Evolutionary conservation across 2,113 vertebrate species (phyloP).

Genomic region (Dascyllus trimaculatus): DNA sequence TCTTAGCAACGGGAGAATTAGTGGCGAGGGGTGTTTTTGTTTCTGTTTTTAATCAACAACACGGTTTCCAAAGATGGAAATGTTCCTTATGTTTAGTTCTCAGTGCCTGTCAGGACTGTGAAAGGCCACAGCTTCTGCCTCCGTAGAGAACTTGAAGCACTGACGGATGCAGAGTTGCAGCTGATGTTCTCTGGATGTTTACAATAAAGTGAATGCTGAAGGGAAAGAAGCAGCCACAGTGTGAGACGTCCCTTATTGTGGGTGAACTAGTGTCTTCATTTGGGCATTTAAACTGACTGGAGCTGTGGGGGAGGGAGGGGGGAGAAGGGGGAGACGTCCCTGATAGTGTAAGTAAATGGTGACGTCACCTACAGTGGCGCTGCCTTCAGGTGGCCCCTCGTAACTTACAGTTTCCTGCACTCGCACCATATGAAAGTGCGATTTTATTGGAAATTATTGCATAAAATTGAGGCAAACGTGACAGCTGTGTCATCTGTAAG

Average conservation of each 20-base stretch:
- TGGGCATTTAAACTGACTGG: constrained; percentile 3
- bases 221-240: not conserved
- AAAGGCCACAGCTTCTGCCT: constrained; percentile 18
- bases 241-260: constrained; percentile 25
- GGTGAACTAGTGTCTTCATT: not conserved
- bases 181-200: constrained; percentile 34
- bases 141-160: constrained; percentile 10
- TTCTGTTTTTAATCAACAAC: not conserved
- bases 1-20: not conserved
- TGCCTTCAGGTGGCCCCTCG: constrained; percentile 43
- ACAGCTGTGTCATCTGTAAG: too few relatives aligned
- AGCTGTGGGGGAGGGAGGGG: not conserved
- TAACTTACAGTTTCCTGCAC: not conserved
- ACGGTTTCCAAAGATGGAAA: not conserved
- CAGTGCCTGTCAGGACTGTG: constrained; percentile 20
- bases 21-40: not conserved
- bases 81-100: not conserved
- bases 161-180: not conserved
- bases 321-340: constrained; percentile 53
- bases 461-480: too few relatives aligned
- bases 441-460: too few relatives aligned
- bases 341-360: constrained; percentile 26
- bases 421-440: not conserved
- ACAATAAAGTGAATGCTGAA: constrained; percentile 58
- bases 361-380: constrained; percentile 58